Conservation (phyloP, 2,113 vertebrate species). For the Grantiella picta region DNA sequence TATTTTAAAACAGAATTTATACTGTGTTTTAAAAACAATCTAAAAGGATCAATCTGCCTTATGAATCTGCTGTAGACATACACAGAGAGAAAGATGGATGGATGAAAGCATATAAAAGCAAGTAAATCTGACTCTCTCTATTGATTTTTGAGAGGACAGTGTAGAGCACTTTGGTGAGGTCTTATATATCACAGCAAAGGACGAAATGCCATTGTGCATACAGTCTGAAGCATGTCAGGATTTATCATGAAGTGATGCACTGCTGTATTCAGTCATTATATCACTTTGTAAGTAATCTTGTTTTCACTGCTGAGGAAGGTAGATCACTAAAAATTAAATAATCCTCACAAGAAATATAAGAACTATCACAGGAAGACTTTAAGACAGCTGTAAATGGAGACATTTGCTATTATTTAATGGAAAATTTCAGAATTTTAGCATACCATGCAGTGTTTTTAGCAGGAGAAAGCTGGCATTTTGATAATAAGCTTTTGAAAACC, state of each 20-base stretch:
- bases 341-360: not conserved
- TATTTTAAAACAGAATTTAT: slow-evolving; percentile 65
- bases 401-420: not conserved
- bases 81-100: slow-evolving; percentile 13
- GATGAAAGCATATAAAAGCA: slow-evolving; percentile 1
- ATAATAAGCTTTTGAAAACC: not conserved
- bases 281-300: slow-evolving; percentile 36
- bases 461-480: not conserved
- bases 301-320: slow-evolving; percentile 20
- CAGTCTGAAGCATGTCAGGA: not conserved
- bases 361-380: not conserved
- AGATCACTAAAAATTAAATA: slow-evolving; percentile 44
- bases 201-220: not conserved
- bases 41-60: not conserved
- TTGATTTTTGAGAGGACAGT: slow-evolving; percentile 27
- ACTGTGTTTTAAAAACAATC: slow-evolving; percentile 46
- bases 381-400: not conserved
- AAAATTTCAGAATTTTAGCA: not conserved
- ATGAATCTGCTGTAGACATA: slow-evolving; percentile 18
- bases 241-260: not conserved
- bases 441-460: not conserved
- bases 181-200: slow-evolving; percentile 35
- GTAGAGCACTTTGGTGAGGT: slow-evolving; percentile 19
- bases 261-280: not conserved
- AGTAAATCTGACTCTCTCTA: not conserved